Percentiles rank a stretch among this genome's conserved stretches.
Evolutionary conservation across 2,113 vertebrate genomes (phyloP).

Genomic region (Orycteropus afer): DNA sequence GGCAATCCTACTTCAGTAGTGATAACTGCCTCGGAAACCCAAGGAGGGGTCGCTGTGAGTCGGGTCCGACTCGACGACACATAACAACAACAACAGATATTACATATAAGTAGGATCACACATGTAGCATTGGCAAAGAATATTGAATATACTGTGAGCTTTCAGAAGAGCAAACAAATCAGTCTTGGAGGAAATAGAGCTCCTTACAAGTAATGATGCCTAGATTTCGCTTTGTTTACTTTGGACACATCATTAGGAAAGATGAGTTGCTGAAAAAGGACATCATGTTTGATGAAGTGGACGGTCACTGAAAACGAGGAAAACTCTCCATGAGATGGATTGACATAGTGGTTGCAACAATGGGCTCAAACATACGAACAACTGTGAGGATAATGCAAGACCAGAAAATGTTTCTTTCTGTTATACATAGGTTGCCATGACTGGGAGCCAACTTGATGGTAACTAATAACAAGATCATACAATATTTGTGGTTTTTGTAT

Average conservation of each 20-base stretch:
- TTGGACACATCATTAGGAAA: neutral
- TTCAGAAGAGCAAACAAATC: neutral
- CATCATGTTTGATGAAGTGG: neutral
- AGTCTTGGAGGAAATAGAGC: neutral
- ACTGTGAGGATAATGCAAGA: neutral
- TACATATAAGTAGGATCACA: neutral
- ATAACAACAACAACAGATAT: no score
- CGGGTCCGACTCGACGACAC: no score
- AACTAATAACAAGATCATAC: neutral
- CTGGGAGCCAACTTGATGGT: neutral
- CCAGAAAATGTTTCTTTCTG: neutral
- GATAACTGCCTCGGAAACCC: no score
- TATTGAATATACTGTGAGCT: neutral
- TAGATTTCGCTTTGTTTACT: neutral
- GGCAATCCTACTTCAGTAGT: no score
- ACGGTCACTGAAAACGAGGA: neutral
- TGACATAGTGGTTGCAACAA: neutral
- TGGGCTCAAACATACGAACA: neutral
- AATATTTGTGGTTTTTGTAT: neutral
- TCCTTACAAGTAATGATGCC: neutral
- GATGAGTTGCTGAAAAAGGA: neutral
- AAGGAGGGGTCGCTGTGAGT: no score
- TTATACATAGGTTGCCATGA: neutral
- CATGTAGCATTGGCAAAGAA: neutral
- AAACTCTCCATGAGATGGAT: neutral